These are phyloP conservation scores for Steatocranus sp. DNA, from an alignment of 2,797 vertebrate species.

Conservation along the genomic window DNA sequence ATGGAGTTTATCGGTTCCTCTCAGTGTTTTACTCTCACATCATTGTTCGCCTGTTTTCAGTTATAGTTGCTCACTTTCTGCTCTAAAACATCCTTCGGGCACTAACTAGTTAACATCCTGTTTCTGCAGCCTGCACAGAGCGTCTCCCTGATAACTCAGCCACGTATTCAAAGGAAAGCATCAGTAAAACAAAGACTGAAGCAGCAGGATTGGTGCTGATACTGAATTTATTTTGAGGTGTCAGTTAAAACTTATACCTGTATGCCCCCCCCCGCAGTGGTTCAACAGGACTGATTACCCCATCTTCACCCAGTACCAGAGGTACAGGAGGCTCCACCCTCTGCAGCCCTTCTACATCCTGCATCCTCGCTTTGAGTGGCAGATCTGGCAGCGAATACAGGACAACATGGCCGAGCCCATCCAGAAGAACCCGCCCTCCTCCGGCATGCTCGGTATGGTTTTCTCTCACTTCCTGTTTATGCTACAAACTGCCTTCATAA, in stretches of 20 bases:
- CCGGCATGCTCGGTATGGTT: slow-evolving; percentile 73
- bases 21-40: no score
- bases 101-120: neutral
- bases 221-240: neutral
- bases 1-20: neutral
- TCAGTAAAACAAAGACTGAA: neutral
- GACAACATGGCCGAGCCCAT: slow-evolving; percentile 80
- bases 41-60: neutral
- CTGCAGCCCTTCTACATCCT: slow-evolving; percentile 79
- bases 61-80: neutral
- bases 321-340: slow-evolving; percentile 73
- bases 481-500: neutral
- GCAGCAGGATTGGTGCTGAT: neutral
- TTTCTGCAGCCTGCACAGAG: neutral
- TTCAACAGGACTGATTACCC: slow-evolving; percentile 79
- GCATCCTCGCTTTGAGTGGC: slow-evolving; percentile 77
- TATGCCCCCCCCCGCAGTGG: slow-evolving; percentile 60
- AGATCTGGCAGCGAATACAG: slow-evolving; percentile 77
- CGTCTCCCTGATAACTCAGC: neutral
- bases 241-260: neutral
- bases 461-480: neutral
- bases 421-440: slow-evolving; percentile 81
- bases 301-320: slow-evolving; percentile 79
- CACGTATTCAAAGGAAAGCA: no score
- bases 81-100: neutral